Evolutionary conservation across 2,113 vertebrate genomes (phyloP).

Genomic region (Tachysurus fulvidraco): DNA sequence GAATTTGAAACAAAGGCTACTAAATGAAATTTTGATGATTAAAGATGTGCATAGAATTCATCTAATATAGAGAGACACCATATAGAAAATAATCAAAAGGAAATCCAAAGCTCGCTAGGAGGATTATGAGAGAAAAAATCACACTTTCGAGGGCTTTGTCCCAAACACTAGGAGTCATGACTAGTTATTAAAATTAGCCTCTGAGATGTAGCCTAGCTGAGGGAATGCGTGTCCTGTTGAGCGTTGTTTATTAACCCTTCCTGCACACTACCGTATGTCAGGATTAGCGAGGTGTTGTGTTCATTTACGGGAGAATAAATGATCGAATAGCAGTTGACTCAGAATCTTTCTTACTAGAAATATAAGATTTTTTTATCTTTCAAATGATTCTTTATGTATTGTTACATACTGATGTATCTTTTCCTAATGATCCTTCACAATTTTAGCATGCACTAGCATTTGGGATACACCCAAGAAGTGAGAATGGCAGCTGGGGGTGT

Average conservation of each 20-base stretch:
- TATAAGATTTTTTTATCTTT: neutral
- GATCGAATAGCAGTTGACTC: too few relatives aligned
- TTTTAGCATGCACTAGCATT: slow-evolving; percentile 2
- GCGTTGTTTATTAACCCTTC: neutral
- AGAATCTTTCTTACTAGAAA: neutral
- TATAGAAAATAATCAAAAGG: neutral
- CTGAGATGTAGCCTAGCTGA: neutral
- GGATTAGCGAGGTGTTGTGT: neutral
- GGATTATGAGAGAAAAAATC: neutral
- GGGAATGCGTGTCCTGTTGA: neutral
- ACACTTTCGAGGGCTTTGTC: neutral
- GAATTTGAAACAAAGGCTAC: neutral
- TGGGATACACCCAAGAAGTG: neutral
- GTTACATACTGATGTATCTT: neutral
- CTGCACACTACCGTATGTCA: neutral
- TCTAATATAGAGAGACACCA: neutral
- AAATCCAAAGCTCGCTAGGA: neutral
- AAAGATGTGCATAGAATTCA: neutral
- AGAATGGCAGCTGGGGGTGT: slow-evolving; percentile 8
- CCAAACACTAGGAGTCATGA: neutral
- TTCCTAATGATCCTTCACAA: neutral
- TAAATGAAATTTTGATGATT: neutral
- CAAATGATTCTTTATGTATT: neutral
- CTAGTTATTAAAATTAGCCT: too few relatives aligned
- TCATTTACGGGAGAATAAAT: neutral